Base-by-base conservation (phyloP, 2,113 vertebrate species). In the Tretioscincus oriximinensis region DNA sequence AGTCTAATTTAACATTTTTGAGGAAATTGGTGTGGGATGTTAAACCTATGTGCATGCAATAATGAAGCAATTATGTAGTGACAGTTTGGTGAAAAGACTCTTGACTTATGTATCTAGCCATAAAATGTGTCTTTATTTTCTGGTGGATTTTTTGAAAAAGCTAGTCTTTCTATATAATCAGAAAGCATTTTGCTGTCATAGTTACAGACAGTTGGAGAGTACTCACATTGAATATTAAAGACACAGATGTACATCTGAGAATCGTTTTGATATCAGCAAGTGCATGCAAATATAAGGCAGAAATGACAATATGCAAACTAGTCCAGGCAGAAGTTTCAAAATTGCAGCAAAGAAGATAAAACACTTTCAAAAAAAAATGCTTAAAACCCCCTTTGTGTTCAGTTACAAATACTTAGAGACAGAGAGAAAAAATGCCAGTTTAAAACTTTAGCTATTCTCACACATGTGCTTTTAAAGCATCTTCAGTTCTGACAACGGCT, bases 111-210 rank as follows among this genome's bases (percentile, higher is more conserved):
- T 63, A 76, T 49, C 35, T 35, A 26, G 66, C 21, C 49, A 26
- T 63, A 76, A 69, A 69, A 76, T 41, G 5, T 76, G 66, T 11
- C 9, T 76, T 76, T 76, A 63, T 82, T 70, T 82, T 68, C 66
- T 20, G n/a, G 54, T 63, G n/a, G 26, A 18, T 58, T 54, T 1
- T 28, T 41, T 41, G 54, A 73, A 29, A 31, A 31, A 7, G 1
- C 35, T 31, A 14, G 24, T 76, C 73, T 76, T 66, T 70, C 68
- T 68, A 81, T 73, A 81, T 82, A 70, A 82, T 76, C 80, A 82
- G 66, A 70, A 76, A 70, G n/a, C 54, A 76, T 82, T 82, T 82
- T 82, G 80, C 80, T 82, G 73, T 82, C 80, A 82, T 82, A 82
- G 80, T 76, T 82, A 82, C 80, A 76, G 73, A 29, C 80, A 70